These are phyloP conservation scores for Gobio gobio DNA, from an alignment of 2,113 vertebrate species.

Conservation along the genomic window DNA sequence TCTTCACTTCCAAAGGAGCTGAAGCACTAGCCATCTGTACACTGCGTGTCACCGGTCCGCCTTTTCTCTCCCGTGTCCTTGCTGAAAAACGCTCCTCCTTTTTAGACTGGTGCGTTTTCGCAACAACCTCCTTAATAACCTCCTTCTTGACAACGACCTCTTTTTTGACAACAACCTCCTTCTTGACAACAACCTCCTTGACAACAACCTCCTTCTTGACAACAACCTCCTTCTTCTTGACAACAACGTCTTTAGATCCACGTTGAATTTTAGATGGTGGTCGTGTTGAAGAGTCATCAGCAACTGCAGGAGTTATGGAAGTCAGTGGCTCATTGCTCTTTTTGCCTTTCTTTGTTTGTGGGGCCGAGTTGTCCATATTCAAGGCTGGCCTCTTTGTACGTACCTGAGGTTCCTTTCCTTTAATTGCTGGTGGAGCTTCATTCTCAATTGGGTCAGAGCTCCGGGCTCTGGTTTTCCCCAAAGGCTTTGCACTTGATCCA, in stretches of 20 bases:
- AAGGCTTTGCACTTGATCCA: conserved; percentile 58
- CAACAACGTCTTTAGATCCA: conserved; percentile 79
- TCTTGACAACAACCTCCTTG: conserved; percentile 77
- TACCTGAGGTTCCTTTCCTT: conserved; percentile 71
- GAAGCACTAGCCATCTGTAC: conserved; percentile 82
- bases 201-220: conserved; percentile 78
- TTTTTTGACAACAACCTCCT: conserved; percentile 75
- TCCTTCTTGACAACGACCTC: conserved; percentile 76
- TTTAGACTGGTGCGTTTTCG: conserved; percentile 74
- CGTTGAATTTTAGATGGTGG: conserved; percentile 80
- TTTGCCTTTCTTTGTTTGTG: conserved; percentile 79
- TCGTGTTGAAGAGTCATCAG: conserved; percentile 56
- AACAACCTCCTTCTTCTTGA: conserved; percentile 74
- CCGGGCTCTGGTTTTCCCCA: conserved; percentile 90
- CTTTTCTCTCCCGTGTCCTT: conserved; percentile 83
- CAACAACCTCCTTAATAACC: conserved; percentile 75
- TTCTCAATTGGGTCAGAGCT: conserved; percentile 78
- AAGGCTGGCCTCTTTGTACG: conserved; percentile 78
- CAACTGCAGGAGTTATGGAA: conserved; percentile 53
- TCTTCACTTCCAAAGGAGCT: conserved; percentile 78
- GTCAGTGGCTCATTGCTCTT: conserved; percentile 80
- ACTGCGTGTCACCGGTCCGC: conserved; percentile 92
- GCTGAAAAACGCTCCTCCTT: conserved; percentile 85
- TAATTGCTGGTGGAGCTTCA: conserved; percentile 74
- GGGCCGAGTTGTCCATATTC: conserved; percentile 67